phyloP scores from a whole-genome alignment of 2,797 vertebrate species.

The Molossus alvarezi region DNA sequence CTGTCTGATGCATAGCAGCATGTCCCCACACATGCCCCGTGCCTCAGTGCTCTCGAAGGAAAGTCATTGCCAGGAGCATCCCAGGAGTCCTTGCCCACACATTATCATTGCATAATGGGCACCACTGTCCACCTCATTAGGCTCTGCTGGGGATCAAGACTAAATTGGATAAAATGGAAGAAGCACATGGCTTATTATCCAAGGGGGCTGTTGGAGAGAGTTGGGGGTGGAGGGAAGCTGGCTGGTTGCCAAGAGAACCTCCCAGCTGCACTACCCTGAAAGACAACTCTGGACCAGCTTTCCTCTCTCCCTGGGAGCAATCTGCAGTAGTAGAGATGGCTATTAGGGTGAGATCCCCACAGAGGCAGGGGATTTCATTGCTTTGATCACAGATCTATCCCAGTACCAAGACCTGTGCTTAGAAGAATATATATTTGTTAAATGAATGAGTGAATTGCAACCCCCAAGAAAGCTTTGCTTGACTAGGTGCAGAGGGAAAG shows the following conservation, averaged over 20 bases:
- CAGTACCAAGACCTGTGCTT: background rate
- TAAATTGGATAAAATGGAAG: slow-evolving; percentile 79
- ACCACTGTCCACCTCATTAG: slow-evolving; percentile 83
- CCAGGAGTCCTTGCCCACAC: slow-evolving; percentile 82
- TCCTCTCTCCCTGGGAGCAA: background rate
- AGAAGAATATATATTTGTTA: slow-evolving; percentile 5
- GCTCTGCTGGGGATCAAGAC: slow-evolving; percentile 82
- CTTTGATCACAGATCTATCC: background rate
- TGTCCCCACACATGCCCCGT: background rate
- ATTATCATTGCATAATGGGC: slow-evolving; percentile 80
- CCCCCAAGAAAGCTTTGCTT: background rate
- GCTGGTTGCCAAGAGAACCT: background rate
- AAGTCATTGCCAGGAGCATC: slow-evolving; percentile 3
- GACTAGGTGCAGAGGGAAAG: background rate
- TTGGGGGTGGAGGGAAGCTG: background rate
- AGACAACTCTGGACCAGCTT: background rate
- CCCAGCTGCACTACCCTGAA: background rate
- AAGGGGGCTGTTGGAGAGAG: background rate
- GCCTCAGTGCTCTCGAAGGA: slow-evolving; percentile 26
- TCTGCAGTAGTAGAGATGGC: background rate
- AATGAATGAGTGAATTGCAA: background rate
- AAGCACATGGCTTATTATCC: slow-evolving; percentile 72
- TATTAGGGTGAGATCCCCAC: background rate
- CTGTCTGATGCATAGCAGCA: background rate
- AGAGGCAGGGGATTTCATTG: background rate